Evolutionary conservation across 30 jellyfish, hydroid and myxozoan genomes (phyloP).

Genomic region (Mastigias papua): DNA sequence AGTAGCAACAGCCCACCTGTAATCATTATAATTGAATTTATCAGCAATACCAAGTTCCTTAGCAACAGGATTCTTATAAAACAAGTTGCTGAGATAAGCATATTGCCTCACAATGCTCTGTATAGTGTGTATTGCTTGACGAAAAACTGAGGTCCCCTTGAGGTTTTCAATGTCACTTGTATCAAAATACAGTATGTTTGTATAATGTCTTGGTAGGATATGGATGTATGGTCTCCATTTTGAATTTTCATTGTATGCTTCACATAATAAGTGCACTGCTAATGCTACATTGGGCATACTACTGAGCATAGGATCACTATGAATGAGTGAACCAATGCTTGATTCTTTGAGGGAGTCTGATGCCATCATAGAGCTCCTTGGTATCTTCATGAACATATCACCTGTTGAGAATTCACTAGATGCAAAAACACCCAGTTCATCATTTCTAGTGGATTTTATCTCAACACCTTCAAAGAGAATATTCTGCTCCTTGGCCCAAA

Average conservation of each 20-base stretch:
- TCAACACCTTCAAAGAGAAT: slow-evolving; percentile 37
- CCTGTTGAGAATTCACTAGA: slow-evolving; percentile 22
- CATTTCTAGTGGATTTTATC: not conserved
- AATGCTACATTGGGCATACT: slow-evolving; percentile 81
- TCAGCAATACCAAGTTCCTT: slow-evolving; percentile 53
- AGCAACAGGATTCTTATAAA: slow-evolving; percentile 54
- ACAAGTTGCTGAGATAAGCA: slow-evolving; percentile 61
- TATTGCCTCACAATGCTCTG: slow-evolving; percentile 77
- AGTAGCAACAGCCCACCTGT: slow-evolving; percentile 79
- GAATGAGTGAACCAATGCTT: slow-evolving; percentile 28
- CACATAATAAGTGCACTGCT: slow-evolving; percentile 57
- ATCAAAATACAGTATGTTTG: slow-evolving; percentile 60
- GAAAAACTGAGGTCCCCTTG: slow-evolving; percentile 45
- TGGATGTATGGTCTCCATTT: slow-evolving; percentile 66
- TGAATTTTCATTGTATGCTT: slow-evolving; percentile 45
- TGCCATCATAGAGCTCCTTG: slow-evolving; percentile 54
- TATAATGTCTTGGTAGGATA: slow-evolving; percentile 51
- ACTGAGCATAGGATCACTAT: slow-evolving; percentile 63
- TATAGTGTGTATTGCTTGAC: slow-evolving; percentile 52
- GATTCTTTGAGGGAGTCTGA: slow-evolving; percentile 34
- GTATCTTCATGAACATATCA: slow-evolving; percentile 22
- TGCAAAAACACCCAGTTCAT: slow-evolving; percentile 56
- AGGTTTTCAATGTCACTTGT: slow-evolving; percentile 43
- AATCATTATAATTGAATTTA: slow-evolving; percentile 48
- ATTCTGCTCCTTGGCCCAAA: slow-evolving; percentile 34